Evolutionary conservation across 2,797 vertebrate genomes (phyloP).

Genomic region (Rousettus madagascariensis): DNA sequence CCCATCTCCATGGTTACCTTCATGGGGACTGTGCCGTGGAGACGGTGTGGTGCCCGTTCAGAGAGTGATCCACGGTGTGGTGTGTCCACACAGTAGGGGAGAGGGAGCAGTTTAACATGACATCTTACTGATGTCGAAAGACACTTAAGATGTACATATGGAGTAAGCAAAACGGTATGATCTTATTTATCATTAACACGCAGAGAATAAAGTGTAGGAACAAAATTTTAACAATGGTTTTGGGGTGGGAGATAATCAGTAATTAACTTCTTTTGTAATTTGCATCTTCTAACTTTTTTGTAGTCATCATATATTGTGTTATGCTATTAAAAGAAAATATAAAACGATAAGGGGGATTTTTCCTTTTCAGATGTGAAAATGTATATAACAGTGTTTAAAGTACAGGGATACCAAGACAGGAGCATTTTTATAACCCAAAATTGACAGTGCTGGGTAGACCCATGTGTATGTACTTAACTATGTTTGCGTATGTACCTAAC

Average conservation of each 20-base stretch:
- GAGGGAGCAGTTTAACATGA: not conserved
- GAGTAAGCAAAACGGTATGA: not conserved
- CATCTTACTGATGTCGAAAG: not conserved
- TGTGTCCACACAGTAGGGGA: accelerated
- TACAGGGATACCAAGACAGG: not conserved
- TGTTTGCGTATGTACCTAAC: not conserved
- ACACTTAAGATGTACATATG: not conserved
- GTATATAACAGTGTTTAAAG: not conserved
- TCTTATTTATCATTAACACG: not conserved
- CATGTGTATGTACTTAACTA: not conserved
- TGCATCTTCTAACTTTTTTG: not conserved
- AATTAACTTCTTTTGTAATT: not conserved
- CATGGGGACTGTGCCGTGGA: not conserved
- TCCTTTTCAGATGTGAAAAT: not conserved
- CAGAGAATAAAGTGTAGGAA: not conserved
- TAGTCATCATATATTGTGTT: not conserved
- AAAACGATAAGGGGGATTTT: not conserved
- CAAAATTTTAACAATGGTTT: not conserved
- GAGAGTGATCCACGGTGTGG: not conserved
- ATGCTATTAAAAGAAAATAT: not conserved
- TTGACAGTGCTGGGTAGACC: not conserved
- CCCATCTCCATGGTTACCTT: not conserved
- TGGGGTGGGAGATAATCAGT: not conserved
- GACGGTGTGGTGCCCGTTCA: not conserved
- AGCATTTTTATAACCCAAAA: not conserved